phyloP scores from a whole-genome alignment of 2,797 vertebrate genomes.

The Phaenicophaeus curvirostris region DNA sequence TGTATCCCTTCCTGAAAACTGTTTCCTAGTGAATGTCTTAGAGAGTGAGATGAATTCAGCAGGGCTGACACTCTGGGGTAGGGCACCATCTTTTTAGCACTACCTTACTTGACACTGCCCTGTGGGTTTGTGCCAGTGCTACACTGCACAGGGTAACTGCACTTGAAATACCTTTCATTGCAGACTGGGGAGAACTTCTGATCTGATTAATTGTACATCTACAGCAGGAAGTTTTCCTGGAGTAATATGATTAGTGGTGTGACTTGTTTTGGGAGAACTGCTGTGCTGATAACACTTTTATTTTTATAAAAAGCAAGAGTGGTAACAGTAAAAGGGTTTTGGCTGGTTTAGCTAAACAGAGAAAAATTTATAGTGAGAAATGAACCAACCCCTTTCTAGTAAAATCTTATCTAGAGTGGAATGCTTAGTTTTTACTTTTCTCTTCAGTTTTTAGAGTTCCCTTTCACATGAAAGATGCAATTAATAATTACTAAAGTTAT shows the following conservation, averaged over 20 bases:
- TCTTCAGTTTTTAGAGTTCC: slow-evolving; percentile 3
- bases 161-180: not conserved
- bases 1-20: not conserved
- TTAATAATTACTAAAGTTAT: not conserved
- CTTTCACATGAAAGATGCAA: not conserved
- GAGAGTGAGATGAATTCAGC: not conserved
- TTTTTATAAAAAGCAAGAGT: slow-evolving; percentile 2
- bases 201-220: not conserved
- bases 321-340: slow-evolving; percentile 2
- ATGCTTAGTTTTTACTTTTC: not conserved
- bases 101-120: not conserved
- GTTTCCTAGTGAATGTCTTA: not conserved
- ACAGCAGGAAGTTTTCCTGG: slow-evolving; percentile 23
- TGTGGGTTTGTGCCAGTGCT: not conserved
- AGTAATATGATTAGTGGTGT: not conserved
- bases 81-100: not conserved
- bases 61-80: not conserved
- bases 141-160: not conserved
- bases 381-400: not conserved
- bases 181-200: not conserved
- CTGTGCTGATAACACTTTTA: slow-evolving; percentile 36
- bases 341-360: not conserved
- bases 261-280: slow-evolving; percentile 38
- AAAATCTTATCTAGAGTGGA: slow-evolving; percentile 46
- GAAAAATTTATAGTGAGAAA: not conserved